phyloP scores from a whole-genome alignment of 2,888 invertebrate species.

The Beris morrisii region DNA sequence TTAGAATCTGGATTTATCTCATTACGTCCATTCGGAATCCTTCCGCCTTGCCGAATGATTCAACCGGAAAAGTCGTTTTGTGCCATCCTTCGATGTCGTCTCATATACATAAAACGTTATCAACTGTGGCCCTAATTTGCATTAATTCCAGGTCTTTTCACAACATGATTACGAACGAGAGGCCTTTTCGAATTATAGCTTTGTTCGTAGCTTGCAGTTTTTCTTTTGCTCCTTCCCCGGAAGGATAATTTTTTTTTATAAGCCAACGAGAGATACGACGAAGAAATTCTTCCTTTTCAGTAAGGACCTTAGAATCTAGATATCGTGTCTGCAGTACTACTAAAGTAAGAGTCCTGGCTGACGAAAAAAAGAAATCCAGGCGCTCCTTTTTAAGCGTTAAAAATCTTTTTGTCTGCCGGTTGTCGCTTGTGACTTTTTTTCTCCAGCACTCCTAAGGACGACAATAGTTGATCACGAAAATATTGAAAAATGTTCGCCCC shows the following conservation, averaged over 20 bases:
- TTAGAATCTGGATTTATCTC: constrained; percentile 18
- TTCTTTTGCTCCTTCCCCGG: not conserved
- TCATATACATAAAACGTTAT: constrained; percentile 17
- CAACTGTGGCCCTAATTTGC: constrained; percentile 26
- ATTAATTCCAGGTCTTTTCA: constrained; percentile 31
- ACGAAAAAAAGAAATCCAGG: not conserved
- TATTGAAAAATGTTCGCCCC: too few species aligned
- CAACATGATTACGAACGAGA: constrained; percentile 29
- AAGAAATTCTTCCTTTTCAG: constrained; percentile 1
- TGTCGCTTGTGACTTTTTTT: not conserved
- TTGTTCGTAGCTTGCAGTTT: not conserved
- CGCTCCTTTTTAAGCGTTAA: not conserved
- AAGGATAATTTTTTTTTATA: not conserved
- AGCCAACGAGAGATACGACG: not conserved
- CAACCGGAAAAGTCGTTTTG: constrained; percentile 28
- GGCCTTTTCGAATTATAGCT: not conserved
- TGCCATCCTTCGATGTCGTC: not conserved
- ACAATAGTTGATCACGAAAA: too few species aligned
- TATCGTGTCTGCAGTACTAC: not conserved
- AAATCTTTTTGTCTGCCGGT: constrained; percentile 22
- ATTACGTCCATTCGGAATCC: constrained; percentile 20
- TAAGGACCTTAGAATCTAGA: not conserved
- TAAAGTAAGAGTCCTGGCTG: not conserved
- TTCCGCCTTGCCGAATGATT: constrained; percentile 5
- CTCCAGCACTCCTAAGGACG: too few species aligned